Evolutionary conservation across 2,888 invertebrate species (phyloP).

Genomic region (Peribatodes rhomboidaria): DNA sequence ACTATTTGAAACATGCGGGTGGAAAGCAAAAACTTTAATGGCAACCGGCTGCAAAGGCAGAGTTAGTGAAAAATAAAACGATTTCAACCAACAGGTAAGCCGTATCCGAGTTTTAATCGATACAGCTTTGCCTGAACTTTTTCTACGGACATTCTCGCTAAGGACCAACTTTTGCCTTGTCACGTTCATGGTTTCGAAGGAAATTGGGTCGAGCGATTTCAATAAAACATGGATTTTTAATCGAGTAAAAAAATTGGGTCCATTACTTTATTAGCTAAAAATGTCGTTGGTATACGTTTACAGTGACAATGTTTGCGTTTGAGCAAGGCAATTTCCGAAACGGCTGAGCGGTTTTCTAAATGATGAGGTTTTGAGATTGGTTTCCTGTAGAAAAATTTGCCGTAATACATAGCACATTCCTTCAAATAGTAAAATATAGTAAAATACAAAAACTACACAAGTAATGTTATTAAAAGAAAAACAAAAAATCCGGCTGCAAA

Average conservation of each 20-base stretch:
- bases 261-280: neutral
- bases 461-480: no score
- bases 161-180: conserved; percentile 34
- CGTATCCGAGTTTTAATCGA: conserved; percentile 34
- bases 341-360: conserved; percentile 1
- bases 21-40: conserved; percentile 11
- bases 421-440: no score
- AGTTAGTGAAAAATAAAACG: conserved; percentile 31
- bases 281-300: neutral
- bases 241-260: conserved; percentile 21
- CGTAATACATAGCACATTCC: no score
- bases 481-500: no score
- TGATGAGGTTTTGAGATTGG: neutral
- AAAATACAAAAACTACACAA: no score
- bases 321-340: no score
- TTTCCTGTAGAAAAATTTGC: no score
- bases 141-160: conserved; percentile 24
- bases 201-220: conserved; percentile 32
- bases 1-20: conserved; percentile 28
- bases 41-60: neutral
- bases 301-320: neutral
- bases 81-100: conserved; percentile 26
- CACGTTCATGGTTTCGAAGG: conserved; percentile 26
- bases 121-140: conserved; percentile 30
- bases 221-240: conserved; percentile 30